Percentiles rank a stretch among this genome's conserved stretches.
Evolutionary conservation across 2,888 invertebrate genomes (phyloP).

Genomic region (Pimpla rufipes): DNA sequence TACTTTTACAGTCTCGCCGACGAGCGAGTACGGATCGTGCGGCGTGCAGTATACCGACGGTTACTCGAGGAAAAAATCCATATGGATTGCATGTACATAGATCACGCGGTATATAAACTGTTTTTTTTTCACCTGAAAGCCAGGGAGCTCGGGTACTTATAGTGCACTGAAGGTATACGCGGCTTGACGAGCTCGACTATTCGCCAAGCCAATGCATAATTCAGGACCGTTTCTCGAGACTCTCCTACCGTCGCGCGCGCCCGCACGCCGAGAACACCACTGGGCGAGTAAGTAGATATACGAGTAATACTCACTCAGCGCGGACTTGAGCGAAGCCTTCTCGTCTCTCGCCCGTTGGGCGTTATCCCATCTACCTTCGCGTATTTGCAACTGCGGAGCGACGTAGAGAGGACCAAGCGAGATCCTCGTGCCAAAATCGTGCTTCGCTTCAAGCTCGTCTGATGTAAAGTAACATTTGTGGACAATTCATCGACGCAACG

Average conservation of each 20-base stretch:
- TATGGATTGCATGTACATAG: constrained; percentile 25
- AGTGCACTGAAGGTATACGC: constrained; percentile 23
- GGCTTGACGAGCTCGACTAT: constrained; percentile 56
- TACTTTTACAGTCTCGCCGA: neutral
- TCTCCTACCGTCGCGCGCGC: no score
- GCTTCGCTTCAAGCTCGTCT: constrained; percentile 7
- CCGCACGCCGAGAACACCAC: constrained; percentile 43
- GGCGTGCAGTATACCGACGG: neutral
- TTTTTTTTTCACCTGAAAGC: constrained; percentile 31
- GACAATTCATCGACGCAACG: constrained; percentile 50
- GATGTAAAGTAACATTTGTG: constrained; percentile 18
- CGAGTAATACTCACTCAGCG: constrained; percentile 61
- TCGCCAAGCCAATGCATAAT: constrained; percentile 66
- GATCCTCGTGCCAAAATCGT: constrained; percentile 25
- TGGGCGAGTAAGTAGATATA: constrained; percentile 64
- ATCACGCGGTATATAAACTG: constrained; percentile 39
- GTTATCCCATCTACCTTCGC: constrained; percentile 37
- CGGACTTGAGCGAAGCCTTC: constrained; percentile 54
- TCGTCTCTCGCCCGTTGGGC: constrained; percentile 42
- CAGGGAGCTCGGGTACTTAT: constrained; percentile 10
- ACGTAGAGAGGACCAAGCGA: neutral
- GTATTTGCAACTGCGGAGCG: constrained; percentile 19
- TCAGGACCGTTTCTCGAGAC: constrained; percentile 62
- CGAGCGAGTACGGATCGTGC: neutral
- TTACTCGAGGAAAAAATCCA: neutral